phyloP scores from a whole-genome alignment of 2,113 vertebrate species.

The Gallinago media region DNA sequence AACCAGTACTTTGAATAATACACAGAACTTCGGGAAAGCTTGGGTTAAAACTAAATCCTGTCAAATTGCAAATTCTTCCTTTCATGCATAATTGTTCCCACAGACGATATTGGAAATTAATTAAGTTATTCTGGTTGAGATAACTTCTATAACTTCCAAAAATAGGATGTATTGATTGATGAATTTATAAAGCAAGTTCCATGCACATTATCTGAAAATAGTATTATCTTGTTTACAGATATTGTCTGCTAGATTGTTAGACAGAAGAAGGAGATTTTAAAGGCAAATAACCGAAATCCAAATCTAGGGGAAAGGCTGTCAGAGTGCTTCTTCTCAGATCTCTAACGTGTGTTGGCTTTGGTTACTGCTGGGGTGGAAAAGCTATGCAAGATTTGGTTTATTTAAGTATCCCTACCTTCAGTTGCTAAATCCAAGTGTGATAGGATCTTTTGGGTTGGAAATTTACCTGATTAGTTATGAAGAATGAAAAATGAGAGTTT shows the following conservation, averaged over 20 bases:
- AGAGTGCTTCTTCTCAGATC: not conserved
- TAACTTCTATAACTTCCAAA: not conserved
- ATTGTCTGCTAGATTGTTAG: not conserved
- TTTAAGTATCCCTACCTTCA: not conserved
- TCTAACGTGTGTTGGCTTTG: rapidly evolving
- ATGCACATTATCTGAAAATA: not conserved
- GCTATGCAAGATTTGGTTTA: not conserved
- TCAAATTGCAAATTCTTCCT: not conserved
- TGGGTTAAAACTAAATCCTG: not conserved
- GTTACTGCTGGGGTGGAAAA: not conserved
- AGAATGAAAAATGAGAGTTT: not conserved
- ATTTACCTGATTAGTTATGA: not conserved
- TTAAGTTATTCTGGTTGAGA: not conserved
- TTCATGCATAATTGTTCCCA: not conserved
- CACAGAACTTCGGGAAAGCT: not conserved
- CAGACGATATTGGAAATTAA: not conserved
- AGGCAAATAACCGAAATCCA: not conserved
- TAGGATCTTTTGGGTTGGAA: not conserved
- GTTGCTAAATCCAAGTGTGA: not conserved
- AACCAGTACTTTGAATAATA: not conserved
- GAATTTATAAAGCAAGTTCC: not conserved
- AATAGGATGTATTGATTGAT: rapidly evolving
- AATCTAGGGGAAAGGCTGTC: not conserved
- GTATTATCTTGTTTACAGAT: not conserved
- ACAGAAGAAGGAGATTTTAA: not conserved